Base-by-base conservation (phyloP, 2,113 vertebrate species). In the Chinchilla lanigera region DNA sequence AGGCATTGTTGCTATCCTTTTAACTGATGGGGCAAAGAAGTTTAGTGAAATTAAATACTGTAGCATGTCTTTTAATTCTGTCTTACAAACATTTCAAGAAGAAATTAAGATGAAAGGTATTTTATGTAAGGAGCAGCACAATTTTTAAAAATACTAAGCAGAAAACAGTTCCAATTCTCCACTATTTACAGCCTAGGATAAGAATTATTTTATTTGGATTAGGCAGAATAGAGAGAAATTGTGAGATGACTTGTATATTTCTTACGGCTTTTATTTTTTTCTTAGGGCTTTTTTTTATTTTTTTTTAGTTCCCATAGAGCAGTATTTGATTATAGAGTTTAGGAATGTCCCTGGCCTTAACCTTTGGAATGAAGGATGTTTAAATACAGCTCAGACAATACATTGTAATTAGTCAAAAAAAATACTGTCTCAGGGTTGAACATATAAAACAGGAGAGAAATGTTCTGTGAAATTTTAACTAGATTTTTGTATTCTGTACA, bases 381-480 rank as follows among this genome's bases (percentile, higher is more conserved):
- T 71, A 94, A 75, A 52, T 80, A 71, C 2, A 56, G 5, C 41
- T 89, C 35, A 28, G 26, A 14, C 3, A 82, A 61, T 61, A 10
- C 41, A 3, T 44, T 93, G 0, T 80, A 89, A 75, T 93, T 91
- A 77, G n/a, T 94, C 16, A 87, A 41, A 82, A 82, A 50, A 98
- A 83, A 91, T 96, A 67, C 14, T 73, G 33, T 54, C 67, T 86
- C 44, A 41, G 9, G 8, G 2, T 86, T 96, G 54, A 91, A 84
- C 80, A 97, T 80, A 41, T 86, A 65, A 13, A 85, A 47, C 44
- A 12, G 16, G 7, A 5, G 12, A 41, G 30, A 33, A 4, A 41
- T 83, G 47, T 58, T 86, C 91, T 93, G 88, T 63, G 13, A 95
- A 93, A 24, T 94, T 80, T 92, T 91, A 95, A 52, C 63, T 96